Base-by-base conservation (phyloP, 2,113 vertebrate species). In the Globicephala melas region DNA sequence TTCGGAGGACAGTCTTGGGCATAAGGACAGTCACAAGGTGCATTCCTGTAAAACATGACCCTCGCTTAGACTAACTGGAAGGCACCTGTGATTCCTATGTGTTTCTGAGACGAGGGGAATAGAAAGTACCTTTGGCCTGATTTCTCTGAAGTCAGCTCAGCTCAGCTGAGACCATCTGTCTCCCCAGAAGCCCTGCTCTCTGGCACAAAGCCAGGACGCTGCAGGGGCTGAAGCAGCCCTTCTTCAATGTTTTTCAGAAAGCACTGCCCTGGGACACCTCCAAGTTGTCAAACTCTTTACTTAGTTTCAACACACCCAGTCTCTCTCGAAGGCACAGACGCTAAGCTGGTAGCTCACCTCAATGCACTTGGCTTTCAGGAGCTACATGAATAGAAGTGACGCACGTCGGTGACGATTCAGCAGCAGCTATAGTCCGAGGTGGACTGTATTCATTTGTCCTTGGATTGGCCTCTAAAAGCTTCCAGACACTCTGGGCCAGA, bases 21-120 rank as follows among this genome's bases (percentile, higher is more conserved):
- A 12, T 5, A 18, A 25, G 7, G 11, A 47, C 31, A 58, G 47
- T n/a, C 68, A 58, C 14, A 18, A 25, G 33, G 20, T 11, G 58
- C 1, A 0, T 47, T 36, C 23, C 17, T 12, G 36, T 13, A 47
- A 53, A 38, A 11, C 1, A 0, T 4, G 0, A 21, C 58, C 36
- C 26, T 11, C 33, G 28, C 31, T 62, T 5, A 28, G 76, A n/a
- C 4, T 1, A 3, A 15, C 33, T 18, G 33, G 62, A 58, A 60
- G 71, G 44, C 11, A 17, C 0, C 53, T 15, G 60, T 1, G 11
- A 15, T 11, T 36, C 33, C 26, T 6, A 7, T 0, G 2, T 38
- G 28, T 87, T 60, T 53, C 80, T 33, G 20, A 50, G 21, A n/a
- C 41, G 44, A 77, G 5, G 71, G 55, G 38, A 36, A 33, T 6